Percentiles rank a stretch among this genome's conserved stretches.
Evolutionary conservation across 2,797 vertebrate species (phyloP).

Genomic region (Melanotaenia boesemani): DNA sequence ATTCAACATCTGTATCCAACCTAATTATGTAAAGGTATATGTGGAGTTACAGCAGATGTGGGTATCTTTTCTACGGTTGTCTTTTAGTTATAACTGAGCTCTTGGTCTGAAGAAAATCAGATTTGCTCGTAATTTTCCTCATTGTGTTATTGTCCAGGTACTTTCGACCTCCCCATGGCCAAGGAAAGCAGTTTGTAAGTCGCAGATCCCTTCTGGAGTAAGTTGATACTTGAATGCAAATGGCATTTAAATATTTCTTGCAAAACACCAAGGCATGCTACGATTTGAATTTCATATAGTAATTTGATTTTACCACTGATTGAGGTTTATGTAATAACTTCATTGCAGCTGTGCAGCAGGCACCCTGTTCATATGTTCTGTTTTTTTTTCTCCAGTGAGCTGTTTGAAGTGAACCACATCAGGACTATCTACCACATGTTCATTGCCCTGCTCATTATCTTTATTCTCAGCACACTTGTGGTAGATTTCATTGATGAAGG

Average conservation of each 20-base stretch:
- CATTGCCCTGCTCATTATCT: conserved; percentile 95
- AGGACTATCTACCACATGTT: conserved; percentile 99
- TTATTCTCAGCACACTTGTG: conserved; percentile 93
- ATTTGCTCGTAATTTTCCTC: background rate
- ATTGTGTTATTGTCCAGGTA: conserved; percentile 69
- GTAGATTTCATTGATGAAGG: conserved; percentile 97
- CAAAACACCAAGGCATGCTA: background rate
- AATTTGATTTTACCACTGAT: background rate
- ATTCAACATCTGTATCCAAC: background rate
- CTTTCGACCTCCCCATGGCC: conserved; percentile 84
- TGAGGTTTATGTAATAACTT: conserved; percentile 3
- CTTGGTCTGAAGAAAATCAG: background rate
- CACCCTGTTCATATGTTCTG: background rate
- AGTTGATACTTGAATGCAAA: conserved; percentile 69
- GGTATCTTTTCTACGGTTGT: background rate
- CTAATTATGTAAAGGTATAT: background rate
- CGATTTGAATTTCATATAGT: background rate
- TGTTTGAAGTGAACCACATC: conserved; percentile 98
- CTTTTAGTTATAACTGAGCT: background rate
- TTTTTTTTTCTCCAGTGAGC: conserved; percentile 84
- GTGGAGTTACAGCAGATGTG: background rate
- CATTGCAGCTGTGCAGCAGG: background rate
- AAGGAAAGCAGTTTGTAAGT: conserved; percentile 90
- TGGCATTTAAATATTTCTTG: background rate
- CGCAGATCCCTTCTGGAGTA: conserved; percentile 94